Percentiles rank a stretch among this genome's conserved stretches.
These are phyloP conservation scores for Synergus itoensis DNA, from an alignment of 2,888 invertebrate species.

Conservation along the genomic window DNA sequence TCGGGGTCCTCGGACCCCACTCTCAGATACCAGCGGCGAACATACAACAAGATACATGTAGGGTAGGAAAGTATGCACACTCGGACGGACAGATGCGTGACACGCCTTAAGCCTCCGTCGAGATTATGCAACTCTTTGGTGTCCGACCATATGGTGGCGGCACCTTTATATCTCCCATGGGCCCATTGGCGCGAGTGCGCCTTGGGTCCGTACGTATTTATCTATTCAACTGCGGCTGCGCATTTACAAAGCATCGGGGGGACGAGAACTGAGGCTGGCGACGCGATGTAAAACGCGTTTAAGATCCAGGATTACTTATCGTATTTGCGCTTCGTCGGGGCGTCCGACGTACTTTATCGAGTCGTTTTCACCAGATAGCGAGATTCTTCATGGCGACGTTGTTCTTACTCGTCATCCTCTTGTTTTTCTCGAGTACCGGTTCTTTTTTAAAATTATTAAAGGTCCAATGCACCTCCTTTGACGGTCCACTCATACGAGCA, in stretches of 20 bases:
- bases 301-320: constrained; percentile 50
- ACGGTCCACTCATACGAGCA: constrained; percentile 15
- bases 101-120: constrained; percentile 62
- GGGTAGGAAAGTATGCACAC: constrained; percentile 19
- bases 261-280: background rate
- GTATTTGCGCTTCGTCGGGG: constrained; percentile 47
- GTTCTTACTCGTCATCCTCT: constrained; percentile 15
- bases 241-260: constrained; percentile 25
- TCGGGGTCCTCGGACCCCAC: background rate
- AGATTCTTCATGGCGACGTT: constrained; percentile 30
- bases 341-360: background rate
- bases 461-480: constrained; percentile 17
- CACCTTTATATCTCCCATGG: constrained; percentile 69
- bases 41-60: constrained; percentile 8
- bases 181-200: constrained; percentile 62
- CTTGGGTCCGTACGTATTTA: constrained; percentile 51
- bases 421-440: constrained; percentile 21
- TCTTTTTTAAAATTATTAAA: constrained; percentile 34
- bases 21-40: constrained; percentile 13
- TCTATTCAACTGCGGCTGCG: constrained; percentile 44
- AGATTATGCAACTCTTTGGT: constrained; percentile 70
- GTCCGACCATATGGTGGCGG: constrained; percentile 72
- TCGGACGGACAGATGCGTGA: constrained; percentile 72
- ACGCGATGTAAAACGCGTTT: constrained; percentile 50
- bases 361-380: constrained; percentile 6